phyloP scores from a whole-genome alignment of 2,888 invertebrate genomes.

The Furcula furcula region DNA sequence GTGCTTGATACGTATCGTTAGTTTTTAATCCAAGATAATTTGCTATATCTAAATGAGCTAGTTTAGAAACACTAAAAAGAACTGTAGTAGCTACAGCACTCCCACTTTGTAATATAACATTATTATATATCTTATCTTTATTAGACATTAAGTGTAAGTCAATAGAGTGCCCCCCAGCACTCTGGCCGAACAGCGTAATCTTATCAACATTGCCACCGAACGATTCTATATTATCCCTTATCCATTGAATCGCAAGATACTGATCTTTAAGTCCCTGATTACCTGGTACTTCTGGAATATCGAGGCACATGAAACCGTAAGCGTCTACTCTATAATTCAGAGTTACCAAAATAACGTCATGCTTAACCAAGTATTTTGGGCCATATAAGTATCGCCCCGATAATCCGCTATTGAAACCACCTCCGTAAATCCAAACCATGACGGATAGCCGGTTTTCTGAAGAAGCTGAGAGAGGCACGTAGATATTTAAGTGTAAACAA shows the following conservation, averaged over 20 bases:
- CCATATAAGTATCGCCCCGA: conserved; percentile 28
- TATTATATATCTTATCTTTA: conserved; percentile 36
- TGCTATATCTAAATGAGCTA: conserved; percentile 19
- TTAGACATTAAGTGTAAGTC: conserved; percentile 43
- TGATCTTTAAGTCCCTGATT: conserved; percentile 61
- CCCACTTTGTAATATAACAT: conserved; percentile 44
- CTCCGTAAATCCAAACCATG: conserved; percentile 54
- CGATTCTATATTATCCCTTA: conserved; percentile 46
- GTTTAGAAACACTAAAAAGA: conserved; percentile 22
- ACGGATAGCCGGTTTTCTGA: conserved; percentile 1
- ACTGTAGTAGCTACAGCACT: conserved; percentile 21
- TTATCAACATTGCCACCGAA: conserved; percentile 51
- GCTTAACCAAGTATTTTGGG: conserved; percentile 40
- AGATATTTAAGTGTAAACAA: conserved; percentile 8
- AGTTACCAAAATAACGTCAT: conserved; percentile 42
- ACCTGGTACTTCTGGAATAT: conserved; percentile 51
- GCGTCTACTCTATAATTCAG: conserved; percentile 50
- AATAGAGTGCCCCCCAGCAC: conserved; percentile 47
- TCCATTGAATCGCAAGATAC: conserved; percentile 45
- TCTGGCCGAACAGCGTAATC: conserved; percentile 49
- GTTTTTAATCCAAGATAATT: conserved; percentile 31
- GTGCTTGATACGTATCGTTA: conserved; percentile 30
- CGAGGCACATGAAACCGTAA: conserved; percentile 57
- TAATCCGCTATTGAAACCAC: conserved; percentile 39
- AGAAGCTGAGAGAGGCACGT: conserved; percentile 3